A percentile compares a stretch with the other conserved stretches of the same genome.
These are phyloP conservation scores for Sarcophaga bullata DNA, from an alignment of 1,140 invertebrate species.

Conservation along the genomic window DNA sequence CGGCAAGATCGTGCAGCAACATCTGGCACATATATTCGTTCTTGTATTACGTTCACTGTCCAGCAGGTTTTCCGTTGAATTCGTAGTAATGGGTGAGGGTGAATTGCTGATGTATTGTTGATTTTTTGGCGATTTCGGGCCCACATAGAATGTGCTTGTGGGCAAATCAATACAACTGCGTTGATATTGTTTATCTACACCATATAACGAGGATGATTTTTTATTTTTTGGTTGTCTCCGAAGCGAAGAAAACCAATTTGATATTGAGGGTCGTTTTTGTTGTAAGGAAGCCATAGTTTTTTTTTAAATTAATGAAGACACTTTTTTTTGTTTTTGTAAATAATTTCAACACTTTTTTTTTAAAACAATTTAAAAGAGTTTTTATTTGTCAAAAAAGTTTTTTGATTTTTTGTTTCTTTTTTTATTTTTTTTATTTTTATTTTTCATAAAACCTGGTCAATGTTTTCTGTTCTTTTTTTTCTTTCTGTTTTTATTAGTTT, in stretches of 20 bases:
- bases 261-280: conserved; percentile 71
- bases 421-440: neutral
- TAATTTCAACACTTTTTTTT: conserved; percentile 30
- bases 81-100: neutral
- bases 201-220: conserved; percentile 51
- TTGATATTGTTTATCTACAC: conserved; percentile 61
- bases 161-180: conserved; percentile 62
- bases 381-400: conserved; percentile 17
- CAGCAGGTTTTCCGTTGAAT: conserved; percentile 28
- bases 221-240: conserved; percentile 71
- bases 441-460: neutral
- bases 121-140: conserved; percentile 20
- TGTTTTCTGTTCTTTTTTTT: neutral
- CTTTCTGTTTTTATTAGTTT: neutral
- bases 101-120: neutral
- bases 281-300: conserved; percentile 55
- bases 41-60: conserved; percentile 50
- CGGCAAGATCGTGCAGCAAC: conserved; percentile 52
- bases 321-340: conserved; percentile 30
- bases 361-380: neutral
- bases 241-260: conserved; percentile 81
- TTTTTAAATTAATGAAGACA: conserved; percentile 42
- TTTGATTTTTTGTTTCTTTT: too few relatives aligned
- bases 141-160: conserved; percentile 46
- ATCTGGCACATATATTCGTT: conserved; percentile 52